Conservation (phyloP, 2,888 invertebrate genomes). For the Augiades crinisus region DNA sequence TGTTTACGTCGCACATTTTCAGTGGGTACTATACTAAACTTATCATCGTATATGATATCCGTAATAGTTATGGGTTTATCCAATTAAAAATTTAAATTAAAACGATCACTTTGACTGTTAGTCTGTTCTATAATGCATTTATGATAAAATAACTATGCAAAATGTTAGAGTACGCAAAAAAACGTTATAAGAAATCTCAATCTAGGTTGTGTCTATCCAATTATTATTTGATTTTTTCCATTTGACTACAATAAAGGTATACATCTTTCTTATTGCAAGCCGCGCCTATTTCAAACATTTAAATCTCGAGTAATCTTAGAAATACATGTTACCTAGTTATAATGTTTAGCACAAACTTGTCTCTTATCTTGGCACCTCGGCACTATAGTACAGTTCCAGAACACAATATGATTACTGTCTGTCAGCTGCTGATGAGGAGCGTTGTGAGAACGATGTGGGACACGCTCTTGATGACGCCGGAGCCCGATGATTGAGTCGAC, state of each 20-base stretch:
- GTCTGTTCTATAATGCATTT: too few relatives aligned
- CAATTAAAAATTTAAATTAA: too few relatives aligned
- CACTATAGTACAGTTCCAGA: constrained; percentile 46
- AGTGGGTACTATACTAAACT: too few relatives aligned
- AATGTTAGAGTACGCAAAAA: too few relatives aligned
- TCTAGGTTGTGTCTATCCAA: too few relatives aligned
- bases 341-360: constrained; percentile 9
- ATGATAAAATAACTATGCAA: too few relatives aligned
- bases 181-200: too few relatives aligned
- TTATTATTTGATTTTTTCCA: too few relatives aligned
- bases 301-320: not conserved
- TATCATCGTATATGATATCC: too few relatives aligned
- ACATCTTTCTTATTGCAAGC: not conserved
- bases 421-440: constrained; percentile 67
- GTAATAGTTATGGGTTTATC: too few relatives aligned
- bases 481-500: constrained; percentile 66
- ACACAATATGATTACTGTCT: constrained; percentile 28
- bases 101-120: too few relatives aligned
- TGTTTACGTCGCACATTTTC: too few relatives aligned
- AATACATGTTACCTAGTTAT: not conserved
- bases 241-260: not conserved
- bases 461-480: constrained; percentile 40
- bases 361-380: constrained; percentile 41
- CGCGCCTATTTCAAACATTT: not conserved
- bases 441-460: constrained; percentile 45